Conservation (phyloP, 2,797 vertebrate genomes). For the Peromyscus nudipes region DNA sequence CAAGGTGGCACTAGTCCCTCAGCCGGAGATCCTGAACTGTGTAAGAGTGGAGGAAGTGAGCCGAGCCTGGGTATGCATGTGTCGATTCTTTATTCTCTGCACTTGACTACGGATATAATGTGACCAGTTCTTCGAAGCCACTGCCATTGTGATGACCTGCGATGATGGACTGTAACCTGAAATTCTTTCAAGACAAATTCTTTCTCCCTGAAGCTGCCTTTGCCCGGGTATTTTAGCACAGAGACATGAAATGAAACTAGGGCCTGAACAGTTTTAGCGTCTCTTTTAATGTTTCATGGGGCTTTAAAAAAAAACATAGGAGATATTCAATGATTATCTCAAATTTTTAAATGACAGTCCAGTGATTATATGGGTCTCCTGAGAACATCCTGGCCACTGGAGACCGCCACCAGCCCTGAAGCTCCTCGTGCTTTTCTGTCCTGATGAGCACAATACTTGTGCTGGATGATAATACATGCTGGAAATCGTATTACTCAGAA, state of each 20-base stretch:
- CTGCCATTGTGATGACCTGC: not conserved
- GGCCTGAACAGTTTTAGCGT: not conserved
- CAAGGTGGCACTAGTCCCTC: not conserved
- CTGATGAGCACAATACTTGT: not conserved
- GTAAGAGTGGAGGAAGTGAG: not conserved
- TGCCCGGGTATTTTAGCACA: not conserved
- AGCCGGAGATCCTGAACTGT: not conserved
- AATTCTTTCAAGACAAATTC: not conserved
- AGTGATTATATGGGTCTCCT: not conserved
- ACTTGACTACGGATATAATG: not conserved
- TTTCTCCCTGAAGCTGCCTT: not conserved
- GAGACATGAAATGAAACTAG: not conserved
- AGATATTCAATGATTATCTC: slow-evolving; percentile 10
- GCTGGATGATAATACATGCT: not conserved
- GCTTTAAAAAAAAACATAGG: not conserved
- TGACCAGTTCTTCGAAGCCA: not conserved
- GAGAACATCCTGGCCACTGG: not conserved
- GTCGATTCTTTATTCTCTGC: not conserved
- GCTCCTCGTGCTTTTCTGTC: not conserved
- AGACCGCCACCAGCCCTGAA: not conserved
- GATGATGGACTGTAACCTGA: not conserved
- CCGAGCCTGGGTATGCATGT: not conserved
- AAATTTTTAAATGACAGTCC: slow-evolving; percentile 18
- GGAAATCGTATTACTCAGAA: slow-evolving; percentile 48
- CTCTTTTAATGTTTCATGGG: slow-evolving; percentile 9